Evolutionary conservation across 2,113 vertebrate species (phyloP).

Genomic region (Siniperca chuatsi): DNA sequence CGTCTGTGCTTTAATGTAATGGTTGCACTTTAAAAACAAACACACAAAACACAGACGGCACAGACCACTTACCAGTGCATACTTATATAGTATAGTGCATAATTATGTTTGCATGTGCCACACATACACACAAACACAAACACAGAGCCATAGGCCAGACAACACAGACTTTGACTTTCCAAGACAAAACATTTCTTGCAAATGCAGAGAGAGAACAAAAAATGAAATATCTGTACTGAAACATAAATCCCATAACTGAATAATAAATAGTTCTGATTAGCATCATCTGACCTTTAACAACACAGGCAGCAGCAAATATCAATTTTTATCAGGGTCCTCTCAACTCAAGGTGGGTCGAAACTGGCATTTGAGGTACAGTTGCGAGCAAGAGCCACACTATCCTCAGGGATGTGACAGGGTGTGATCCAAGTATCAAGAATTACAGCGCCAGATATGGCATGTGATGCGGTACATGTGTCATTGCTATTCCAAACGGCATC

Average conservation of each 20-base stretch:
- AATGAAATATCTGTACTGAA: slow-evolving; percentile 22
- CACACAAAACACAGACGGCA: slow-evolving; percentile 10
- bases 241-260: slow-evolving; percentile 46
- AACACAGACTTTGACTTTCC: slow-evolving; percentile 25
- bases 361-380: slow-evolving; percentile 5
- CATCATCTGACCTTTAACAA: slow-evolving; percentile 68
- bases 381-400: background rate
- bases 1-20: slow-evolving; percentile 32
- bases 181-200: slow-evolving; percentile 7
- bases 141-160: slow-evolving; percentile 15
- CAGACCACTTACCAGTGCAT: slow-evolving; percentile 27
- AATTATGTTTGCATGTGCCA: slow-evolving; percentile 21
- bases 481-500: slow-evolving; percentile 64
- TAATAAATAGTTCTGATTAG: slow-evolving; percentile 50
- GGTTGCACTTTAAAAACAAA: slow-evolving; percentile 43
- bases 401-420: slow-evolving; percentile 33
- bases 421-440: slow-evolving; percentile 41
- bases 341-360: slow-evolving; percentile 12
- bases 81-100: slow-evolving; percentile 1
- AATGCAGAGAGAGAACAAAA: background rate
- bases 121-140: slow-evolving; percentile 27
- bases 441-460: slow-evolving; percentile 15
- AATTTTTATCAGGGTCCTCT: slow-evolving; percentile 47
- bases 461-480: slow-evolving; percentile 34
- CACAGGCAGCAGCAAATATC: slow-evolving; percentile 33